Base-by-base conservation (phyloP, 2,888 invertebrate genomes). In the Idaea aversata region DNA sequence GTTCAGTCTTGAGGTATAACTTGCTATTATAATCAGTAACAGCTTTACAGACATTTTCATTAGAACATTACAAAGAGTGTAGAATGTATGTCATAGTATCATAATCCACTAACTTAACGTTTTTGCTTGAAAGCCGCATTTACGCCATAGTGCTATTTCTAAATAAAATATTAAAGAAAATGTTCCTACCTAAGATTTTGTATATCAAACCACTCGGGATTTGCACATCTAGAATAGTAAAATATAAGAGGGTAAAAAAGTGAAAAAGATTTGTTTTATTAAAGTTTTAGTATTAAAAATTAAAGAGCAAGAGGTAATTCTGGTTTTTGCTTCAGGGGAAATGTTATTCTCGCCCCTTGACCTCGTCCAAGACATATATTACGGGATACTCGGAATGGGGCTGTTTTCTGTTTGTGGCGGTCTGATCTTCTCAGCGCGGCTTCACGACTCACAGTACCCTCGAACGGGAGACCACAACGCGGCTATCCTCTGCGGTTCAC, bases 281-380 rank as follows among this genome's bases (percentile, higher is more conserved):
- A 25, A 25, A 25, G 25, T 25, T 25, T 25, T 3, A 25, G 25
- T 25, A 25, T 25, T 25, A 25, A 15, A 57, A 57, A 57, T 57
- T 3, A 57, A 57, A 57, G 3, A 57, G 57, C 57, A 57, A 59
- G 3, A 4, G 10, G 58, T 59, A 16, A 73, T 65, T 64, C 68
- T 67, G 65, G 76, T 77, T 65, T 79, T 78, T 68, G 72, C 89
- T 90, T 78, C 88, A 93, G 92, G 92, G 64, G 92, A 93, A 78
- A 84, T 90, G 82, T 76, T 91, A 70, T 87, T 90, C 75, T 87
- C 90, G 63, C 91, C 91, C 34, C 76, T 93, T 79, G 92, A 93
- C 73, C 85, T 93, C 67, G 88, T 92, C 36, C 92, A 92, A 79
- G 92, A 93, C 75, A 90, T 92, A 83, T 91, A 84, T 82, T 92